Base-by-base conservation (phyloP, 2,888 invertebrate genomes). In the Silvanus unidentatus region DNA sequence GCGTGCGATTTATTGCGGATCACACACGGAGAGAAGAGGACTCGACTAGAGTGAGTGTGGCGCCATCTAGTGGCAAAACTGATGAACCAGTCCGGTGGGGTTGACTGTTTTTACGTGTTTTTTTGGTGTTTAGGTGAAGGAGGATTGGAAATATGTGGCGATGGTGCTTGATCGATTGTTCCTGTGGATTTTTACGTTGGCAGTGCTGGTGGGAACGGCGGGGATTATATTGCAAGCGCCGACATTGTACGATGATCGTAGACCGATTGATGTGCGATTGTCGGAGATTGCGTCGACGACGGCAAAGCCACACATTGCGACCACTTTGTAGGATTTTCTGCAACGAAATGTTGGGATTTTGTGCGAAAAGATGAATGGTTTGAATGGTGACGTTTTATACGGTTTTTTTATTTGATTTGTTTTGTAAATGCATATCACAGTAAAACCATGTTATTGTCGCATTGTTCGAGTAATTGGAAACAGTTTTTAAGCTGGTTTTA, bases 101-200 rank as follows among this genome's bases (percentile, higher is more conserved):
- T n/a, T n/a, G n/a, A n/a, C n/a, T n/a, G n/a, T 28, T 28, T 10
- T 10, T 28, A 9, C 28, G 28, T 32, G 32, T 8, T 32, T 32
- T 5, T 32, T 32, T 32, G 10, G 5, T 32, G 28, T 32, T 32
- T 66, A 91, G 91, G 90, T 92, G 58, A 91, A 91, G 75, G 94
- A 96, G 77, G 96, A 97, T 77, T 97, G 97, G 97, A 97, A 97
- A 73, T 97, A 93, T 75, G 95, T 97, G 59, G 96, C 96, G 52
- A 94, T 96, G 92, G 96, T 97, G 56, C 78, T 97, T 69, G 97
- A 97, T 75, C 82, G 97, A 52, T 79, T 98, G 65, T 97, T 97
- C 76, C 81, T 97, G 63, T 95, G 94, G 89, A 94, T 97, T 71
- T 97, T 97, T 77, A 94, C 95, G 59, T 78, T 94, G 67, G 94